Evolutionary conservation across 2,113 vertebrate genomes (phyloP).

Genomic region (Aleadryas rufinucha): DNA sequence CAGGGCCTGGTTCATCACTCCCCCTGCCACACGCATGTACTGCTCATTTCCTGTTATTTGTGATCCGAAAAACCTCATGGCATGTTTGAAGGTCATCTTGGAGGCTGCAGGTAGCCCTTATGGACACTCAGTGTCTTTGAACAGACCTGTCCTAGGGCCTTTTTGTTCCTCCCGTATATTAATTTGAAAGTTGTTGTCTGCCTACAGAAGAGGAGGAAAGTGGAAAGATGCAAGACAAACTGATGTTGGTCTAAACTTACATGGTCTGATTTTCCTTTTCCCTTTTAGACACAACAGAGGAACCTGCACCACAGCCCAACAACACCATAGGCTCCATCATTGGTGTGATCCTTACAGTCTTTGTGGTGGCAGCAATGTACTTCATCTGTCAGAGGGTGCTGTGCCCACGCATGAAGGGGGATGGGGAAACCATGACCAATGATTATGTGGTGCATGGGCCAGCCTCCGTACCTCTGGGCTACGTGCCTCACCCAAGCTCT

Average conservation of each 20-base stretch:
- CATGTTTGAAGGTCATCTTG: not conserved
- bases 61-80: not conserved
- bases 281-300: conserved; percentile 86
- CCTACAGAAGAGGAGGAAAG: not conserved
- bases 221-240: not conserved
- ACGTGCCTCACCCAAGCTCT: conserved; percentile 91
- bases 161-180: not conserved
- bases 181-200: not conserved
- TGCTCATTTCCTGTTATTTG: not conserved
- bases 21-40: not conserved
- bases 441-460: conserved; percentile 93
- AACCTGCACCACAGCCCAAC: conserved; percentile 85
- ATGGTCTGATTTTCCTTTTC: not conserved
- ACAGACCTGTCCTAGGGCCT: not conserved
- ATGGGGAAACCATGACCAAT: conserved; percentile 91
- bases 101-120: not conserved
- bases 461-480: conserved; percentile 89
- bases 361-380: conserved; percentile 91
- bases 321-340: conserved; percentile 94
- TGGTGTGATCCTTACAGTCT: conserved; percentile 90
- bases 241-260: not conserved
- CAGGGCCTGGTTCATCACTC: not conserved
- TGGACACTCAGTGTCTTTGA: not conserved
- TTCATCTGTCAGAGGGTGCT: conserved; percentile 95
- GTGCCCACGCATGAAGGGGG: conserved; percentile 95